Base-by-base conservation (phyloP, 2,797 vertebrate genomes). In the Malacoctenus gilli region DNA sequence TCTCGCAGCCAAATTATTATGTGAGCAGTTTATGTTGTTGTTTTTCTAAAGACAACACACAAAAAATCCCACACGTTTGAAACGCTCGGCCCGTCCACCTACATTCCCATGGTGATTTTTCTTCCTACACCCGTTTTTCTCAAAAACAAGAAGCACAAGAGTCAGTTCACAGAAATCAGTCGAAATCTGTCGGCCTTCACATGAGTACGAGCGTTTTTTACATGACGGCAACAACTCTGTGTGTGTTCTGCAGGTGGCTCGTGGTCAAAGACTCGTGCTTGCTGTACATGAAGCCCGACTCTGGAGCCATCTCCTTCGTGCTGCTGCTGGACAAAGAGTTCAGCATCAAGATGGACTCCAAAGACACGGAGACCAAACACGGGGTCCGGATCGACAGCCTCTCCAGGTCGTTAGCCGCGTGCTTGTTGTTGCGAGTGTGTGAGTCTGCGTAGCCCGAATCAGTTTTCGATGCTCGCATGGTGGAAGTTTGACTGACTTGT, bases 191-290 rank as follows among this genome's bases (percentile, higher is more conserved):
- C 19, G 11, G 13, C 2, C 4, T 14, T 11, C 4, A 44, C 12
- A 13, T 41, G 40, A 20, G 8, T n/a, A 49, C 52, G 12, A 2
- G 13, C 23, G 0, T 49, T 47, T 1, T 4, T 10, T 18, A 16
- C 28, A 35, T 13, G n/a, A 9, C 23, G 5, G 11, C 3, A 0
- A 2, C 4, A 19, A 3, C 12, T 8, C 57, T 58, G 23, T 68
- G 18, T 66, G 43, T 60, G 30, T 61, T 13, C 44, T 63, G 48
- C 16, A 87, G 85, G 34, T 88, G 87, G 85, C 75, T 87, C 86
- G 93, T 97, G 68, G 94, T 98, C 76, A 99, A 99, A 77, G 97
- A 99, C 67, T 99, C 97, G 0, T 99, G 95, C 77, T 85, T 99
- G 58, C 51, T 98, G 36, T 99, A 99, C 75, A 94, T 98, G 94